A percentile compares a stretch with the other conserved stretches of the same genome.
Conservation (phyloP, 2,113 vertebrate species). For the Python bivittatus region DNA sequence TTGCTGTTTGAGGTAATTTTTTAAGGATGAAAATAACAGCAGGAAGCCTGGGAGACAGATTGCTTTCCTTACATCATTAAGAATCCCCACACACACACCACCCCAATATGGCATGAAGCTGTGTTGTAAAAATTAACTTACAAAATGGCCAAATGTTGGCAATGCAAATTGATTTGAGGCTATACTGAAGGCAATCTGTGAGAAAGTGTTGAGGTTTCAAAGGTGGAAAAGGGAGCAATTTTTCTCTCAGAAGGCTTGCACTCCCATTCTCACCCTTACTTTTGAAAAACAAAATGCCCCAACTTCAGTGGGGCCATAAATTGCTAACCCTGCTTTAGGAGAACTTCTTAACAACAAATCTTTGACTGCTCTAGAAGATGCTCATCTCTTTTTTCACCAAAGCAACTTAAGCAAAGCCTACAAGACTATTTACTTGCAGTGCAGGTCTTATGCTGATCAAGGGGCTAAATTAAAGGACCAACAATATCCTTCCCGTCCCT, state of each 20-base stretch:
- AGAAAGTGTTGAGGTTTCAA: not conserved
- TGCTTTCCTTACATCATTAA: not conserved
- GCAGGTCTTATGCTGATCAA: not conserved
- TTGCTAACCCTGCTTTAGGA: not conserved
- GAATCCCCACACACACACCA: not conserved
- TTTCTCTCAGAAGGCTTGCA: not conserved
- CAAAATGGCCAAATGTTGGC: not conserved
- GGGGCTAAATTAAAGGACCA: not conserved
- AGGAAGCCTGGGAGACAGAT: not conserved
- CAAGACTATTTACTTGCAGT: not conserved
- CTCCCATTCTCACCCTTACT: not conserved
- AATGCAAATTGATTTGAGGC: not conserved
- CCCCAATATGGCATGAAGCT: not conserved
- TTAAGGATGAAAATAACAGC: not conserved
- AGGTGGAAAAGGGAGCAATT: not conserved
- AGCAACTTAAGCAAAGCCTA: not conserved
- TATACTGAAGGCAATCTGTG: not conserved
- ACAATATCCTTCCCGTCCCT: not conserved
- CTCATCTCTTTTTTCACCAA: not conserved
- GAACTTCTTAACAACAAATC: not conserved
- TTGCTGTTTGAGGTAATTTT: not conserved
- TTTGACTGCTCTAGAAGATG: not conserved
- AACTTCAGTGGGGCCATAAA: not conserved
- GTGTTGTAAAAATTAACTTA: not conserved
- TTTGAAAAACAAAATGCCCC: not conserved